Base-by-base conservation (phyloP, 2,113 vertebrate species). In the Hippocampus barbouri region DNA sequence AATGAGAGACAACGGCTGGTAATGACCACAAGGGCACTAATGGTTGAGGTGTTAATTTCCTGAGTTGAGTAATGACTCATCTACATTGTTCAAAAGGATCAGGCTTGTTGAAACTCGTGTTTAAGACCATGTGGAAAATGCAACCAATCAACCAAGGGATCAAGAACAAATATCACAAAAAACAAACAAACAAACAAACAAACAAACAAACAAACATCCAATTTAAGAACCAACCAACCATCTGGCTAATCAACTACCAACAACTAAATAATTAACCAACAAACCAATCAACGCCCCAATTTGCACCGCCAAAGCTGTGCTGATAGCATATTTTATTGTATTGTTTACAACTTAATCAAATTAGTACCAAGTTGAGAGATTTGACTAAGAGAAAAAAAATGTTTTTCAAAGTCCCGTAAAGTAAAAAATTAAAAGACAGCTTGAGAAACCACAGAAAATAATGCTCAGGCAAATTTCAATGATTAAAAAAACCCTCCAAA, bases 1-100 rank as follows among this genome's bases (percentile, higher is more conserved):
- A 47, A 84, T 86, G 81, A 86, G 72, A 89, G 82, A 79, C 67
- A 53, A 78, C 75, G 68, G 78, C 76, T 76, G 78, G 76, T 71
- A 64, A 72, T 66, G 68, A 78, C 73, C 77, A 81, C 70, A 70
- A 63, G 79, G 77, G 77, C 75, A 62, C 56, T 66, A 67, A 68
- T 57, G 68, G 76, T 68, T 23, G 59, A 71, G 53, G 51, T 53
- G 72, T 70, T 65, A 67, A 20, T 15, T 65, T 43, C 43, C 63
- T 23, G 21, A 5, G 16, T 43, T 64, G 40, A 14, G 40, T 60
- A 30, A 30, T 60, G 25, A 60, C 59, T n/a, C 34, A 64, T 41
- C 21, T 11, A 63, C 3, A 40, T 64, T 8, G 5, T 64, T 64
- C 20, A 41, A 43, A n/a, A 38, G 14, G 16, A 40, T 38, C 34